Percentiles rank a stretch among this genome's conserved stretches.
These are phyloP conservation scores for Lordiphosa andalusiaca DNA, from an alignment of 2,888 invertebrate species.

Conservation along the genomic window DNA sequence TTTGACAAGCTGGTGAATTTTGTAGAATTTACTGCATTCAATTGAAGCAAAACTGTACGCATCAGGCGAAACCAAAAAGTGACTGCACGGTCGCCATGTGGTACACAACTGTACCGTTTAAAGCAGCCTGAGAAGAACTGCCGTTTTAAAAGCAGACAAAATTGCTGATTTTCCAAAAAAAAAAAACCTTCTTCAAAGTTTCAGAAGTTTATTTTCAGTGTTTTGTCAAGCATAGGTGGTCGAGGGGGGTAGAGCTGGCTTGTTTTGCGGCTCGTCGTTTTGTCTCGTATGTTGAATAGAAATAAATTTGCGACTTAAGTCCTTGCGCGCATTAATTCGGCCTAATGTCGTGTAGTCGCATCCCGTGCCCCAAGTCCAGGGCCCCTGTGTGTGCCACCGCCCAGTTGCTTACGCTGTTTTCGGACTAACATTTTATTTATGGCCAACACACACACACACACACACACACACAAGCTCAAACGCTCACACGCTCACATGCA, in stretches of 20 bases:
- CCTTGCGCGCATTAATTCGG: conserved; percentile 74
- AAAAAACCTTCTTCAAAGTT: too few species aligned
- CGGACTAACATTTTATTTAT: conserved; percentile 72
- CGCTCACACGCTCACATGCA: too few species aligned
- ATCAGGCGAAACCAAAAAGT: too few species aligned
- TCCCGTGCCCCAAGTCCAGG: conserved; percentile 34
- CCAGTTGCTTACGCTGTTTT: conserved; percentile 47
- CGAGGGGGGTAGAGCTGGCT: conserved; percentile 11
- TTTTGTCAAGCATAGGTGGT: not conserved
- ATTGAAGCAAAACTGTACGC: too few species aligned
- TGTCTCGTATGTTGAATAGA: conserved; percentile 71
- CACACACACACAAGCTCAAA: conserved; percentile 8
- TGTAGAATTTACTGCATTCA: too few species aligned
- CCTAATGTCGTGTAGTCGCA: conserved; percentile 73
- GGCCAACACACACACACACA: conserved; percentile 41
- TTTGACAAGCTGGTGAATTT: too few species aligned
- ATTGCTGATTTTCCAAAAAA: too few species aligned
- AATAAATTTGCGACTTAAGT: conserved; percentile 75
- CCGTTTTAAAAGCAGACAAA: too few species aligned
- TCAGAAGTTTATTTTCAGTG: too few species aligned
- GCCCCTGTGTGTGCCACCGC: not conserved
- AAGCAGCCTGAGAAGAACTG: too few species aligned
- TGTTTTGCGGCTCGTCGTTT: conserved; percentile 65
- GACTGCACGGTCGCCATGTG: too few species aligned
- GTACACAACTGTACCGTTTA: too few species aligned